Base-by-base conservation (phyloP, 2,888 invertebrate genomes). In the Griposia aprilina region DNA sequence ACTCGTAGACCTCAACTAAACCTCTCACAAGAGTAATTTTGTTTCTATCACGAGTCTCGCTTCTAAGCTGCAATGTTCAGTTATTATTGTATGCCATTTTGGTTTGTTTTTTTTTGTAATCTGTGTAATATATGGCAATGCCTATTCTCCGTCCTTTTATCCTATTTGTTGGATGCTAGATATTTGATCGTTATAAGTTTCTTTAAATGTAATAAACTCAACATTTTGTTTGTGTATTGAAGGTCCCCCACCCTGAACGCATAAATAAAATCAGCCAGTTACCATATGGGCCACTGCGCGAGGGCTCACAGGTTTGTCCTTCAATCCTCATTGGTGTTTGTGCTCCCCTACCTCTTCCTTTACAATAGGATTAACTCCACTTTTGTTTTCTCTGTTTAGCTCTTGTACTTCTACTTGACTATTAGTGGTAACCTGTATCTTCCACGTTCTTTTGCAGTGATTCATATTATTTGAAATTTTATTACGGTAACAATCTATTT, bases 211-310 rank as follows among this genome's bases (percentile, higher is more conserved):
- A 91, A 93, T 93, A 93, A 94, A 96, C 92, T 95, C 94, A 92
- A 94, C 93, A 95, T 95, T 95, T 93, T 97, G 95, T 95, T 97
- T 97, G 95, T 97, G 97, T 97, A 97, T 97, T 97, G 95, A 97
- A 97, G 97, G 97, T 97, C 95, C 97, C 97, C 95, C 97, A 97
- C 96, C 97, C 97, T 95, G 97, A 97, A 96, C 96, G 97, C 96
- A 95, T 97, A 92, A 97, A 96, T 97, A 97, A 97, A 97, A 97
- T 96, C 94, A 96, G 97, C 97, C 97, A 97, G 97, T 97, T 97
- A 97, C 97, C 97, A 97, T 97, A 97, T 97, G 97, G 97, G 97
- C 96, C 96, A 94, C 97, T 97, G 97, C 97, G 97, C 97, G 97
- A 97, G 96, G 97, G 97, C 96, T 97, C 97, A 91, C 97, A 97